phyloP scores from a whole-genome alignment of 2,888 invertebrate genomes.

The Dolichomitus sp. region DNA sequence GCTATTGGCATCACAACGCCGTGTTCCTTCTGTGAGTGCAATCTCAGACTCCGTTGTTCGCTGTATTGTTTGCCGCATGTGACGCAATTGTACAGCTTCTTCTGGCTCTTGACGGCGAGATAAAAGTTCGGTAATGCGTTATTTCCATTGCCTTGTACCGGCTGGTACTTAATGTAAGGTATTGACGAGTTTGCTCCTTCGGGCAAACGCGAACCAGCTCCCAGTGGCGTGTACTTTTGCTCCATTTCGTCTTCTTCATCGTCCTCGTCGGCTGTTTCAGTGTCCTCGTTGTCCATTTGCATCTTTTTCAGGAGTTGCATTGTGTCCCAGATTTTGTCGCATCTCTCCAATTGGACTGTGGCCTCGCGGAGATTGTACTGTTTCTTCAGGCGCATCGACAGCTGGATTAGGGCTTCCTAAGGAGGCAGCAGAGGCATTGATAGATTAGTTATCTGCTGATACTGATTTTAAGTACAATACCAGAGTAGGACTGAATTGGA shows the following conservation, averaged over 20 bases:
- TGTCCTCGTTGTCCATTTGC: constrained; percentile 56
- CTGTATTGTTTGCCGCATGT: constrained; percentile 78
- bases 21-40: constrained; percentile 77
- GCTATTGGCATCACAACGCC: constrained; percentile 71
- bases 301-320: constrained; percentile 79
- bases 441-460: neutral
- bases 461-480: neutral
- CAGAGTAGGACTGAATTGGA: neutral
- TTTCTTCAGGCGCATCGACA: constrained; percentile 63
- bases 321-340: constrained; percentile 85
- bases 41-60: constrained; percentile 69
- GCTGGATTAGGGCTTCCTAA: constrained; percentile 57
- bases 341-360: constrained; percentile 77
- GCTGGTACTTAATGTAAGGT: constrained; percentile 74
- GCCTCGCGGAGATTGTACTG: constrained; percentile 74
- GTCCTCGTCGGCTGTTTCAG: neutral
- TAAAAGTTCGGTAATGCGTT: constrained; percentile 77
- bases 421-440: neutral
- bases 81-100: constrained; percentile 76
- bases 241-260: neutral
- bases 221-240: constrained; percentile 5
- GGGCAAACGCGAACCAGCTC: constrained; percentile 28
- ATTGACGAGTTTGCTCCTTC: constrained; percentile 30
- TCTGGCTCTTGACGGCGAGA: constrained; percentile 76
- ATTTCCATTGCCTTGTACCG: constrained; percentile 74